phyloP scores from a whole-genome alignment of 1,140 invertebrate species.

The Aphelenchoides avenae region DNA sequence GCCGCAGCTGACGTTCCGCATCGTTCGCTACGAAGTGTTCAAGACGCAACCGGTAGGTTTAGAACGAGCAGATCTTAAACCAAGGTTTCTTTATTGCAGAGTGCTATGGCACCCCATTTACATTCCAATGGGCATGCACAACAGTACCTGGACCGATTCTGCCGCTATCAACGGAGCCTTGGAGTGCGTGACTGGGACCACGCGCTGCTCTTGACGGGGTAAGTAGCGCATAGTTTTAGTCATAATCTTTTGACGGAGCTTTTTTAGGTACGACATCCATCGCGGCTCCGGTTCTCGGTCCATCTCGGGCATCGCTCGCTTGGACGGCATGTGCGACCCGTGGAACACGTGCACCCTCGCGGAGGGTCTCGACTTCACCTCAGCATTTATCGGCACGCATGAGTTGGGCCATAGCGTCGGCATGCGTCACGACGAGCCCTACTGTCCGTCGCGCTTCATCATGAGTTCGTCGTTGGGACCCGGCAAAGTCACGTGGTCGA shows the following conservation, averaged over 20 bases:
- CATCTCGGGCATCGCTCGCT: conserved; percentile 58
- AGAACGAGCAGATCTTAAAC: not conserved
- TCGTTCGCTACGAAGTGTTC: conserved; percentile 57
- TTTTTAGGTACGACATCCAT: conserved; percentile 55
- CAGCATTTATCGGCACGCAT: conserved; percentile 58
- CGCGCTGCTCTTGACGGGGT: conserved; percentile 55
- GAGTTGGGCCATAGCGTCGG: conserved; percentile 58
- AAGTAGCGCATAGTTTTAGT: conserved; percentile 1
- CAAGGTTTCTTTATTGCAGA: conserved; percentile 23
- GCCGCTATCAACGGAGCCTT: conserved; percentile 52
- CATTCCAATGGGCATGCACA: conserved; percentile 57
- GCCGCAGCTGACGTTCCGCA: conserved; percentile 49
- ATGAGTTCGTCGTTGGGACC: conserved; percentile 62
- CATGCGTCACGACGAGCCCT: conserved; percentile 59
- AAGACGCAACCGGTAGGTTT: conserved; percentile 44
- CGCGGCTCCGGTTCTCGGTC: conserved; percentile 54
- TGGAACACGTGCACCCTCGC: conserved; percentile 59
- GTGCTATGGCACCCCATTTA: conserved; percentile 52
- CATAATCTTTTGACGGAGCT: conserved; percentile 19
- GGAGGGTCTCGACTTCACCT: conserved; percentile 58
- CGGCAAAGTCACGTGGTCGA: conserved; percentile 62
- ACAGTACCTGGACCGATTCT: conserved; percentile 54
- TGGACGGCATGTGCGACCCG: conserved; percentile 59
- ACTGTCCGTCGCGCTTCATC: conserved; percentile 56
- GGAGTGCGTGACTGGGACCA: conserved; percentile 58